Percentiles rank a stretch among this genome's conserved stretches.
phyloP scores from a whole-genome alignment of 2,888 invertebrate species.

The Mythimna lalbum region DNA sequence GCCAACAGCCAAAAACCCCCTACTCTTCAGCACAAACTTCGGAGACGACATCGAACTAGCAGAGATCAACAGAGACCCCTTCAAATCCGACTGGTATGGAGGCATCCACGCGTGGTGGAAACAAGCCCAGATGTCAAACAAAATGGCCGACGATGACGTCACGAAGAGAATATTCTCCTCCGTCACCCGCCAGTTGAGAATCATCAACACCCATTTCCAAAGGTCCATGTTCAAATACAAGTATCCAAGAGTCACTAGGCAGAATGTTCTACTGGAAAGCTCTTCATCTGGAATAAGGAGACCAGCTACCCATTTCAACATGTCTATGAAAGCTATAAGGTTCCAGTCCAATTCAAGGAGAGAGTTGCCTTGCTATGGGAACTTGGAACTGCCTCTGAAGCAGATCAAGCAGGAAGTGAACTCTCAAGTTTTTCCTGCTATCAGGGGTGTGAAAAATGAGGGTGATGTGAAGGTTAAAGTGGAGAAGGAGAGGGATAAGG shows the following conservation, averaged over 20 bases:
- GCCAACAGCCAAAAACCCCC: conserved; percentile 74
- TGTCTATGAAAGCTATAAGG: conserved; percentile 81
- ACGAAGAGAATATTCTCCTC: conserved; percentile 84
- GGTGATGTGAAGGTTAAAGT: conserved; percentile 75
- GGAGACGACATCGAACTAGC: conserved; percentile 62
- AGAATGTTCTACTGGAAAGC: conserved; percentile 84
- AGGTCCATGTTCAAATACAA: conserved; percentile 84
- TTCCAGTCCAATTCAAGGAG: conserved; percentile 84
- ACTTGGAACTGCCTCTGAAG: conserved; percentile 85
- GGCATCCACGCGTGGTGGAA: conserved; percentile 81
- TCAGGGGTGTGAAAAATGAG: conserved; percentile 74
- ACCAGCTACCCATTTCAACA: conserved; percentile 79
- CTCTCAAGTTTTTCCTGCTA: conserved; percentile 77
- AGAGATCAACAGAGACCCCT: conserved; percentile 68
- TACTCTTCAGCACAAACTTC: conserved; percentile 72
- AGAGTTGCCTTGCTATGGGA: conserved; percentile 87
- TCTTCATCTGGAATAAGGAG: conserved; percentile 70
- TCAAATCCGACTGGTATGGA: conserved; percentile 77
- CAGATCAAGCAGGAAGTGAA: conserved; percentile 80
- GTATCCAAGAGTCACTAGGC: conserved; percentile 85
- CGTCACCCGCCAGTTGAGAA: conserved; percentile 82
- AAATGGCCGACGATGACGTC: conserved; percentile 78
- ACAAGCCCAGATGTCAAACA: conserved; percentile 78
- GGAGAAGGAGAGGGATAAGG: conserved; percentile 75
- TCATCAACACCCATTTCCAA: conserved; percentile 86